Base-by-base conservation (phyloP, 1,140 invertebrate genomes). In the Hesperophylax magnus region DNA sequence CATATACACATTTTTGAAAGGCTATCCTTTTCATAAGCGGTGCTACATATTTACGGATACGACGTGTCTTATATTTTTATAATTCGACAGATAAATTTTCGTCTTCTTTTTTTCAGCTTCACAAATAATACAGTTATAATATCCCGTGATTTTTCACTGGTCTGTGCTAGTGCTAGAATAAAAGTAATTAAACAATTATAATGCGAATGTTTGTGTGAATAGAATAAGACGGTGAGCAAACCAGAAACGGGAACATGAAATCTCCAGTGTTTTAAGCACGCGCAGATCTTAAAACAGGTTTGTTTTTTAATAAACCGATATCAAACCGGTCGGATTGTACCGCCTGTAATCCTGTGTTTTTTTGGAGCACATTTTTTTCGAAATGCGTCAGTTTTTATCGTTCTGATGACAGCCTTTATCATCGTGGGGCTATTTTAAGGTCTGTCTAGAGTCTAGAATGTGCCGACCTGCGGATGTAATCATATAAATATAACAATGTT, bases 311-410 rank as follows among this genome's bases (percentile, higher is more conserved):
- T 67, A 67, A 67, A 27, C 63, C 22, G 63, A 67, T 31, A 67
- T 67, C 20, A 67, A 67, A 67, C 63, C 63, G 63, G 63, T 67
- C 31, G 22, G 63, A 67, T 67, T 31, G 31, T 61, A 67, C 63
- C 27, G 63, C 63, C 27, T 34, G 22, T 67, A 27, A 67, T 67
- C 63, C 31, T 67, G 63, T 27, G 31, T 34, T 67, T 67, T 65
- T 67, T 67, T 67, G 63, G 63, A 67, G 22, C 22, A 34, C 63
- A 67, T 67, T 67, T 22, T 67, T 67, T n/a, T 22, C n/a, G 24
- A 67, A 67, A 67, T 67, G 31, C 63, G 63, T 67, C 63, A 67
- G 24, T 67, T 31, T 67, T 67, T 67, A 67, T 67, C 63, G 8
- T 67, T 67, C 27, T 27, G 63, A 67, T 67, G 63, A 67, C 63